phyloP scores from a whole-genome alignment of 1,140 invertebrate species.

The Sitophilus oryzae region DNA sequence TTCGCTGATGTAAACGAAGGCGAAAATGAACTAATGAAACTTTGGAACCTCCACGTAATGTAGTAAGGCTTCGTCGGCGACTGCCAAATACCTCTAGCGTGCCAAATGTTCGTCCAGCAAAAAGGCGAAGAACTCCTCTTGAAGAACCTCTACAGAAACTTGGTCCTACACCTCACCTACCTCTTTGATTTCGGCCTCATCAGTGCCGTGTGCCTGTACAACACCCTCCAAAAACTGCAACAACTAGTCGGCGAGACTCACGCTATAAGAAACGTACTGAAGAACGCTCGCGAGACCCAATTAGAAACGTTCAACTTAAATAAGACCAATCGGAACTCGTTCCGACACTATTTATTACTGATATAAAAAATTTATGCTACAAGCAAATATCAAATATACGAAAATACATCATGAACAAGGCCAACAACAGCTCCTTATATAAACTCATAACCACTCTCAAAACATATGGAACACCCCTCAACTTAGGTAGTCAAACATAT shows the following conservation, averaged over 20 bases:
- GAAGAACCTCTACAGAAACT: conserved; percentile 89
- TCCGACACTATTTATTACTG: conserved; percentile 45
- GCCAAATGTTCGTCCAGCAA: conserved; percentile 83
- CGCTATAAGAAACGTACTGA: conserved; percentile 46
- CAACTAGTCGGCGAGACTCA: conserved; percentile 61
- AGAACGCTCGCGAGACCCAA: conserved; percentile 45
- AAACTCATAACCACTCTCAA: too few relatives aligned
- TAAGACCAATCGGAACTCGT: background rate
- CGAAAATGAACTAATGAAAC: conserved; percentile 97
- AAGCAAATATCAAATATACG: too few relatives aligned
- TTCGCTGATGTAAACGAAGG: conserved; percentile 97
- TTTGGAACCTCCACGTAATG: conserved; percentile 98
- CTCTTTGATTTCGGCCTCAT: conserved; percentile 92
- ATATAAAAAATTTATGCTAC: too few relatives aligned
- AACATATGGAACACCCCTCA: too few relatives aligned
- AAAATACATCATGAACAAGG: too few relatives aligned
- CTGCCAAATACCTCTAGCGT: conserved; percentile 87
- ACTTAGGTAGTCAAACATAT: too few relatives aligned
- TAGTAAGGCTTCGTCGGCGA: conserved; percentile 86
- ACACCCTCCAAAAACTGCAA: conserved; percentile 74
- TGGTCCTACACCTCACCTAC: conserved; percentile 85
- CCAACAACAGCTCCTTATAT: too few relatives aligned
- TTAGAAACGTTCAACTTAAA: conserved; percentile 34
- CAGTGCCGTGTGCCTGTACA: conserved; percentile 78
- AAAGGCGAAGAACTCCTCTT: conserved; percentile 77